Base-by-base conservation (phyloP, 2,113 vertebrate genomes). In the Spizaetus ornatus region DNA sequence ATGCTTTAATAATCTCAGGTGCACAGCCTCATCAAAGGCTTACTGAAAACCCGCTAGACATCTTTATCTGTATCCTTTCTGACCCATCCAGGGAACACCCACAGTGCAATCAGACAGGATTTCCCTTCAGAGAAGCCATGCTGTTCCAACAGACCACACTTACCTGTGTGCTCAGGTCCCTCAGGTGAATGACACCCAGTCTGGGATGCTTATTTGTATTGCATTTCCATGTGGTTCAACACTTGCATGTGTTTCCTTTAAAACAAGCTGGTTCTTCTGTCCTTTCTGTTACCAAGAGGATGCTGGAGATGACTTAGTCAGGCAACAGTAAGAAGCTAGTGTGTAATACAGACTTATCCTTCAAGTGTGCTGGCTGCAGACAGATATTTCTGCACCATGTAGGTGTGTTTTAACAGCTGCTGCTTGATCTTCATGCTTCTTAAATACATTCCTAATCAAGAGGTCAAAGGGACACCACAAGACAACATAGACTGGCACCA, bases 311-410 rank as follows among this genome's bases (percentile, higher is more conserved):
- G 14, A 47, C 42, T 59, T n/a, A 42, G 43, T 16, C 48, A 78
- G 78, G n/a, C 0, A 0, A 47, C 27, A 77, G 25, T 48, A 73
- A 71, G 80, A 67, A 67, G 10, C 10, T 3, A 13, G 50, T 8
- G 2, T 14, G 32, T 16, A 52, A 47, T 31, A 47, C 2, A 53
- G 63, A 52, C 27, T 47, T 45, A 47, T 1, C 8, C 31, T 47
- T 3, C 36, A n/a, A 34, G 14, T 3, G 6, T 58, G 32, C 6
- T 78, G 40, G 45, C 52, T 62, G 26, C 34, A 88, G 52, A 52
- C 0, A 4, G 26, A 2, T 23, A 85, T 34, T 82, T 72, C 42
- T 67, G 29, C 15, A 16, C 22, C 9, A 11, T 23, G 31, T 63
- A 25, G n/a, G 27, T 63, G 43, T 40, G 59, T 34, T 78, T 73